Percentiles rank a stretch among this genome's conserved stretches.
Evolutionary conservation across 1,140 invertebrate genomes (phyloP).

Genomic region (Caenorhabditis latens): DNA sequence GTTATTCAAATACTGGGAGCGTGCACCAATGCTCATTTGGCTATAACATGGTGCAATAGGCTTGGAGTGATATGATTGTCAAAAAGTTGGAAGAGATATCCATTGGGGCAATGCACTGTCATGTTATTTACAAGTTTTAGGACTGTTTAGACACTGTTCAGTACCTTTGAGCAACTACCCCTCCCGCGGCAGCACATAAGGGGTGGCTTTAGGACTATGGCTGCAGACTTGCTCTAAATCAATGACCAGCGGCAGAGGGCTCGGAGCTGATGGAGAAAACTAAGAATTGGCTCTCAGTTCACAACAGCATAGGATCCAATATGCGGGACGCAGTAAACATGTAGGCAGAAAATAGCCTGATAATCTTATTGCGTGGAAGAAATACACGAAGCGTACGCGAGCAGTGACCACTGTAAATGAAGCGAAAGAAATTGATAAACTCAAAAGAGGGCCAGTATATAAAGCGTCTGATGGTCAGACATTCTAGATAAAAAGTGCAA

Average conservation of each 20-base stretch:
- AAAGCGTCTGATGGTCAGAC: background rate
- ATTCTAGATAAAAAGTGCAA: slow-evolving; percentile 28
- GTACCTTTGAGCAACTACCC: background rate
- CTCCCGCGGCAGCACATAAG: background rate
- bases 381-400: background rate
- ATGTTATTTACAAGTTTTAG: background rate
- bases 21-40: slow-evolving; percentile 9
- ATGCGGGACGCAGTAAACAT: slow-evolving; percentile 42
- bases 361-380: background rate
- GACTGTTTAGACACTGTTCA: background rate
- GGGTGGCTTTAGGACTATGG: background rate
- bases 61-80: background rate
- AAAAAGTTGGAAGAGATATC: background rate
- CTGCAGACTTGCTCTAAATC: slow-evolving; percentile 52
- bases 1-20: slow-evolving; percentile 50
- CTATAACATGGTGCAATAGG: background rate
- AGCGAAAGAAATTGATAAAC: slow-evolving; percentile 8
- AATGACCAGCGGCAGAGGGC: slow-evolving; percentile 46
- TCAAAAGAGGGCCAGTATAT: background rate
- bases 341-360: background rate
- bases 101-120: background rate
- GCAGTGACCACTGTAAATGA: background rate
- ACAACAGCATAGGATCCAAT: slow-evolving; percentile 25
- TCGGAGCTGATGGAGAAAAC: slow-evolving; percentile 40
- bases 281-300: slow-evolving; percentile 36